Base-by-base conservation (phyloP, 2,888 invertebrate species). In the Dolomedes plantarius region DNA sequence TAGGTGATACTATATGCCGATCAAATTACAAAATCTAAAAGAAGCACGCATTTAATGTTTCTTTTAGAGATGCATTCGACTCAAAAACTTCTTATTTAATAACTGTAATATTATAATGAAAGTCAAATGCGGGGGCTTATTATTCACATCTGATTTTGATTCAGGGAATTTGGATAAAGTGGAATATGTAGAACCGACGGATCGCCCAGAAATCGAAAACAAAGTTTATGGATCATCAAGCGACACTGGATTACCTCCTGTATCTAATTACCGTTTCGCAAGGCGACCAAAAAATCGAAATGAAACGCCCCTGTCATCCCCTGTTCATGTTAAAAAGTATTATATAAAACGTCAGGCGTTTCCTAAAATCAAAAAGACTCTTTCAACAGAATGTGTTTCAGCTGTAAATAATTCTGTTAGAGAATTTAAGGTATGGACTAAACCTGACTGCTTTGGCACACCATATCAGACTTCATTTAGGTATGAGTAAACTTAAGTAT, bases 401-500 rank as follows among this genome's bases (percentile, higher is more conserved):
- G 16, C 67, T 19, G 9, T 64, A 19, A 74, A 31, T 73, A 29
- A 74, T 16, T 50, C 1, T 95, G 95, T 90, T 94, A 94, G 92
- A 31, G 97, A 97, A 92, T 96, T 96, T 91, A 96, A 97, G 91
- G 91, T 97, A 71, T 97, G 97, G 97, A 97, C 97, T 0, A 94
- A 94, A 90, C 96, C 96, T 0, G 97, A 97, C 91, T 97, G 97
- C 92, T 94, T 93, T 64, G 96, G 96, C 29, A 97, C 97, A 0
- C 94, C 95, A 90, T 96, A 94, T 93, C 96, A 97, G 91, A 97
- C 97, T 93, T 95, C 94, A 73, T 97, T 97, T 91, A 93, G 91
- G 92, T 91, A 68, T 46, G 16, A n/a, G n/a, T n/a, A n/a, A n/a
- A n/a, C n/a, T n/a, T n/a, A n/a, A n/a, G n/a, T n/a, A n/a, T n/a